Conservation (phyloP, 2,113 vertebrate genomes). For the Noturus placidus region DNA sequence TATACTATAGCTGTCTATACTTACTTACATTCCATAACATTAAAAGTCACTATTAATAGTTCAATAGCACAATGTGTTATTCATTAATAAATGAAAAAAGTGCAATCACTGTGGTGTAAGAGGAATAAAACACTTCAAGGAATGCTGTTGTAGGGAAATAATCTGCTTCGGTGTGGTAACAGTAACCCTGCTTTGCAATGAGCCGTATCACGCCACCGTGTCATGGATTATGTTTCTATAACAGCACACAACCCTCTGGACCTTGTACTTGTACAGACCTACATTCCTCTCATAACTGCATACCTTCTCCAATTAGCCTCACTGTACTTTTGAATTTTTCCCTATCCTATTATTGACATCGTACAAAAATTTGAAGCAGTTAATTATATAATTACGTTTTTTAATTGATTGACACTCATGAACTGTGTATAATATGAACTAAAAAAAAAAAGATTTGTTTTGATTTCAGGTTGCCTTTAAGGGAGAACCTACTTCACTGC, state of each 20-base stretch:
- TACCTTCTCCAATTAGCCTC: neutral
- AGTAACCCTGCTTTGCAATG: neutral
- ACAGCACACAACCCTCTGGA: neutral
- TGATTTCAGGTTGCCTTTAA: slow-evolving; percentile 1
- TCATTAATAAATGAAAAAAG: neutral
- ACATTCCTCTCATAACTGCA: neutral
- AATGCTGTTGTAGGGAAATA: neutral
- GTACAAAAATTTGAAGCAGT: neutral
- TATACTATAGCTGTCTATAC: neutral
- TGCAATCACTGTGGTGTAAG: neutral
- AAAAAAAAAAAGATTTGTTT: neutral
- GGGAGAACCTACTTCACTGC: neutral
- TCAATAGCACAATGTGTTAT: neutral
- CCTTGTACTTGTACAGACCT: neutral
- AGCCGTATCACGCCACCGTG: neutral
- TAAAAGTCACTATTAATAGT: neutral
- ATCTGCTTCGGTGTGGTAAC: neutral
- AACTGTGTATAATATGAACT: neutral
- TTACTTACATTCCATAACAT: neutral
- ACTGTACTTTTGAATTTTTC: neutral
- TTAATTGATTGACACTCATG: neutral
- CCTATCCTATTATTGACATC: neutral
- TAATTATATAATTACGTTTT: neutral
- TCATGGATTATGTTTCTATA: neutral
- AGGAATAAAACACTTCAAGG: neutral